phyloP scores from a whole-genome alignment of 2,113 vertebrate genomes.

The Ceuthmochares aereus region DNA sequence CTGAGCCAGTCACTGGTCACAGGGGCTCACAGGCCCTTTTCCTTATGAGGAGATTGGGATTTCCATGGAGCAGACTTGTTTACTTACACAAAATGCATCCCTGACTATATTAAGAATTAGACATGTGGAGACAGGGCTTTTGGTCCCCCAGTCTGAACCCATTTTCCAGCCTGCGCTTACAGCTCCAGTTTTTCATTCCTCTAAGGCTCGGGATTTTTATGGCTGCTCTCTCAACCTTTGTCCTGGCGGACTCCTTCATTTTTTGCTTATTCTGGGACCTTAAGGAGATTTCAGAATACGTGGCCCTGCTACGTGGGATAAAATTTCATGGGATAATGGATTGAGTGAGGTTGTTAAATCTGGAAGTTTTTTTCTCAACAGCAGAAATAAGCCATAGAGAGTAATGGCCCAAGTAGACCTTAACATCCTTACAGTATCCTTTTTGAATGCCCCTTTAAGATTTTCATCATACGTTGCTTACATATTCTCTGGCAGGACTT shows the following conservation, averaged over 20 bases:
- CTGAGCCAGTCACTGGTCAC: rapidly evolving
- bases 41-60: background rate
- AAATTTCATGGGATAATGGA: slow-evolving; percentile 34
- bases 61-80: background rate
- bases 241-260: background rate
- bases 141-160: background rate
- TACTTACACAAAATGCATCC: background rate
- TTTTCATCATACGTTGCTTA: background rate
- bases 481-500: background rate
- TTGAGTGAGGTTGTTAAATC: background rate
- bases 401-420: background rate
- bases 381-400: background rate
- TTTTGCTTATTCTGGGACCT: slow-evolving; percentile 10
- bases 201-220: background rate
- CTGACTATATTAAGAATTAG: background rate
- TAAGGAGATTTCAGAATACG: background rate
- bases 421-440: background rate
- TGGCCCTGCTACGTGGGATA: background rate
- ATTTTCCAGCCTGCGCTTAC: background rate
- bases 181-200: background rate
- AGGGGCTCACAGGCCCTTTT: background rate
- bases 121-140: background rate
- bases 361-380: background rate
- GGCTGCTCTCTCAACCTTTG: background rate
- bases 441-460: background rate